Conservation (phyloP, 2,797 vertebrate species). For the Darevskia nairensis region DNA sequence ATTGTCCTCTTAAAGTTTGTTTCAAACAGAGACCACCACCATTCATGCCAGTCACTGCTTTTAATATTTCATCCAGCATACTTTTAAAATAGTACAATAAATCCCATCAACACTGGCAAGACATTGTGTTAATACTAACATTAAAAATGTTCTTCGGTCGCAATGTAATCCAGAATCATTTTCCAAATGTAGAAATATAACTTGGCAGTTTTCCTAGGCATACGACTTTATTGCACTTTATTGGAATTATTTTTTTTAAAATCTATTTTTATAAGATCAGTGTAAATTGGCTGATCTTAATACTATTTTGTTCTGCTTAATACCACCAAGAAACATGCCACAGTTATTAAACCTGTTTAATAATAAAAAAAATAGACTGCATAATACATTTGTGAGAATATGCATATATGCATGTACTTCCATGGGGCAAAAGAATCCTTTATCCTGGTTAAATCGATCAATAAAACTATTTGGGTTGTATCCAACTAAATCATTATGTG, state of each 20-base stretch:
- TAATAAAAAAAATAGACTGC: conserved; percentile 49
- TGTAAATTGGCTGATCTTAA: conserved; percentile 52
- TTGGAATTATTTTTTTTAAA: conserved; percentile 46
- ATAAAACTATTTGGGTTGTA: not conserved
- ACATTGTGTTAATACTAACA: conserved; percentile 64
- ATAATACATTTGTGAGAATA: not conserved
- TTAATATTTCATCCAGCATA: conserved; percentile 77
- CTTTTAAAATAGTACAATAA: conserved; percentile 80
- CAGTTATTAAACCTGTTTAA: conserved; percentile 35
- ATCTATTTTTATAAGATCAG: conserved; percentile 47
- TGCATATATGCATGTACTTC: not conserved
- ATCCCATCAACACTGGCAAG: conserved; percentile 64
- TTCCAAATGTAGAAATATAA: conserved; percentile 43
- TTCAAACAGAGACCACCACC: conserved; percentile 2
- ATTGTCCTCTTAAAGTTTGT: not conserved
- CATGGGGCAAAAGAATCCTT: conserved; percentile 40
- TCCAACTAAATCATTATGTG: too few species aligned
- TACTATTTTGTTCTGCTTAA: conserved; percentile 69
- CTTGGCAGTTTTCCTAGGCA: conserved; percentile 23
- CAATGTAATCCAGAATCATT: conserved; percentile 12
- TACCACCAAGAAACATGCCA: conserved; percentile 39
- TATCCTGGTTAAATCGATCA: not conserved
- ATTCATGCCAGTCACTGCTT: conserved; percentile 63
- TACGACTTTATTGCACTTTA: conserved; percentile 60
- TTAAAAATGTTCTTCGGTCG: conserved; percentile 47